Conservation (phyloP, 1,140 invertebrate species). For the Homalodisca vitripennis region DNA sequence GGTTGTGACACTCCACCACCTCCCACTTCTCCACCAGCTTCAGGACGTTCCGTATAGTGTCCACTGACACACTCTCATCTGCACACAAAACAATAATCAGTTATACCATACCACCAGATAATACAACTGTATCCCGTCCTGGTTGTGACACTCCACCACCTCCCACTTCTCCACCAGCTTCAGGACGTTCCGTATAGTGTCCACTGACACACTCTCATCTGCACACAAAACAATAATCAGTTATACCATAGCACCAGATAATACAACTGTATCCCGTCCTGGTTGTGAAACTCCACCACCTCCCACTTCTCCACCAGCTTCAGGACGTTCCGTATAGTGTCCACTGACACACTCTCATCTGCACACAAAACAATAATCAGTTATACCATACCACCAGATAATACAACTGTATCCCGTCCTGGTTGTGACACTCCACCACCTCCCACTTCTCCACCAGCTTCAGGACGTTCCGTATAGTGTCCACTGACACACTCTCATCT, state of each 20-base stretch:
- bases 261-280: slow-evolving; percentile 56
- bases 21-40: slow-evolving; percentile 74
- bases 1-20: slow-evolving; percentile 65
- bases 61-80: slow-evolving; percentile 59
- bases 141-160: slow-evolving; percentile 66
- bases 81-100: no score
- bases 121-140: slow-evolving; percentile 56
- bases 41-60: slow-evolving; percentile 77
- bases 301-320: slow-evolving; percentile 75
- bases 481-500: slow-evolving; percentile 81
- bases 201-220: slow-evolving; percentile 81
- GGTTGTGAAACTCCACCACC: slow-evolving; percentile 66
- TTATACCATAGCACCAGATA: slow-evolving; percentile 49
- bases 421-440: slow-evolving; percentile 66
- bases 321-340: slow-evolving; percentile 78
- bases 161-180: slow-evolving; percentile 75
- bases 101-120: no score
- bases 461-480: slow-evolving; percentile 78
- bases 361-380: slow-evolving; percentile 39
- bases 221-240: slow-evolving; percentile 44
- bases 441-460: slow-evolving; percentile 75
- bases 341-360: slow-evolving; percentile 81
- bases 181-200: slow-evolving; percentile 78
- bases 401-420: slow-evolving; percentile 56
- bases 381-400: slow-evolving; percentile 53